Conservation (phyloP, 2,797 vertebrate species). For the Enoplosus armatus region DNA sequence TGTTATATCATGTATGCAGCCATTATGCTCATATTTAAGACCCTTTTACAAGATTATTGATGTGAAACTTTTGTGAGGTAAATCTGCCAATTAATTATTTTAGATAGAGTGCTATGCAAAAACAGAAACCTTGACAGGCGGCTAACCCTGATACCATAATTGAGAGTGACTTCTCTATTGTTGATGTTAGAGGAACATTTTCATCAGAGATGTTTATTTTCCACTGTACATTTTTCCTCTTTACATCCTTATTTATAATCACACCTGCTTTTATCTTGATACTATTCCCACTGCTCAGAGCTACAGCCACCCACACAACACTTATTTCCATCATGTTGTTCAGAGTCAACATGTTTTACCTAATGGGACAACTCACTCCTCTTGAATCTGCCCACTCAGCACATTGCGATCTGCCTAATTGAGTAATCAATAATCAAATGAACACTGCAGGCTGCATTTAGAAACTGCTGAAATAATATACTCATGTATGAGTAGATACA, state of each 20-base stretch:
- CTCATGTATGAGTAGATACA: slow-evolving; percentile 5
- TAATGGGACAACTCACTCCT: slow-evolving; percentile 41
- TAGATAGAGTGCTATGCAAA: not conserved
- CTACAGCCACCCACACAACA: slow-evolving; percentile 13
- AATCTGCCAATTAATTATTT: not conserved
- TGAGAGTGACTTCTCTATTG: not conserved
- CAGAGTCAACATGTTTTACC: slow-evolving; percentile 27
- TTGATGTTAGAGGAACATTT: not conserved
- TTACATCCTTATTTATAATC: not conserved
- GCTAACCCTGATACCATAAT: not conserved
- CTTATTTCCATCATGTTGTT: slow-evolving; percentile 21
- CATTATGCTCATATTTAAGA: not conserved
- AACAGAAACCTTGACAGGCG: not conserved
- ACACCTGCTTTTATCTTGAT: slow-evolving; percentile 29
- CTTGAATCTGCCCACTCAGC: slow-evolving; percentile 59
- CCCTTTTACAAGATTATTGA: not conserved
- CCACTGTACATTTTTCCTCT: slow-evolving; percentile 4
- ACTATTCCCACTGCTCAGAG: slow-evolving; percentile 17
- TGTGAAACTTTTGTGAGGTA: too few species aligned
- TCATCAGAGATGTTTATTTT: not conserved
- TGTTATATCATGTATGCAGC: not conserved
- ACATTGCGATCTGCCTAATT: slow-evolving; percentile 41
- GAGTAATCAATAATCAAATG: slow-evolving; percentile 63
- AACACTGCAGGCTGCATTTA: slow-evolving; percentile 19
- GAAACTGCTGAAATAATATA: slow-evolving; percentile 31